Base-by-base conservation (phyloP, 2,113 vertebrate species). In the Vulpes lagopus region DNA sequence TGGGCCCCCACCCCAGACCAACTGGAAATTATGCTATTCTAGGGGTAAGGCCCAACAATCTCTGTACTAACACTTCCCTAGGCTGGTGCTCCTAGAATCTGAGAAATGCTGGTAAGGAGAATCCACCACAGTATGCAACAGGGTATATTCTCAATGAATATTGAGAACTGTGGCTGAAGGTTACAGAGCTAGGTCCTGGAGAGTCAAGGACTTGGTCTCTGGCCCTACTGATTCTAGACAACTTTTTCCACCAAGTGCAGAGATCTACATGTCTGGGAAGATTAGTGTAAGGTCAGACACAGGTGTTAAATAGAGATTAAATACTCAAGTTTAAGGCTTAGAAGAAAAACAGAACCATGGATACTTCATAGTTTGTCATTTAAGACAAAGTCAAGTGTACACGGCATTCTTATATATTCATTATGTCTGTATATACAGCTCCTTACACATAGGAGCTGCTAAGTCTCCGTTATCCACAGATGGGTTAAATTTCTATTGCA, bases 361-460 rank as follows among this genome's bases (percentile, higher is more conserved):
- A 10, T 49, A 5, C 17, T 12, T 6, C 43, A 2, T 30, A 1
- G 12, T 27, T 38, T 43, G 15, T 62, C n/a, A 10, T 20, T 65
- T 67, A 55, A 64, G 60, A 51, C 5, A 55, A 57, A 76, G 15
- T 51, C 82, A 64, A 79, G 20, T 1, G 23, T 17, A 43, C 25
- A 10, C 0, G 53, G 11, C 30, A 67, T 51, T 35, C 49, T 65
- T 65, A 15, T 3, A 55, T 1, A 11, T 0, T 6, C 11, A 30
- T 12, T 12, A 0, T 7, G 15, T 67, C 27, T 84, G 0, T 20
- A 3, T 10, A 1, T 3, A 23, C 1, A 49, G 51, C 11, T 25
- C 22, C 32, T 76, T 8, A 0, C 5, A 64, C 7, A 1, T 16
- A 14, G 0, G 27, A 5, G 14, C 35, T 38, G 38, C 30, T 16